Base-by-base conservation (phyloP, 2,888 invertebrate species). In the Mythimna albipuncta region DNA sequence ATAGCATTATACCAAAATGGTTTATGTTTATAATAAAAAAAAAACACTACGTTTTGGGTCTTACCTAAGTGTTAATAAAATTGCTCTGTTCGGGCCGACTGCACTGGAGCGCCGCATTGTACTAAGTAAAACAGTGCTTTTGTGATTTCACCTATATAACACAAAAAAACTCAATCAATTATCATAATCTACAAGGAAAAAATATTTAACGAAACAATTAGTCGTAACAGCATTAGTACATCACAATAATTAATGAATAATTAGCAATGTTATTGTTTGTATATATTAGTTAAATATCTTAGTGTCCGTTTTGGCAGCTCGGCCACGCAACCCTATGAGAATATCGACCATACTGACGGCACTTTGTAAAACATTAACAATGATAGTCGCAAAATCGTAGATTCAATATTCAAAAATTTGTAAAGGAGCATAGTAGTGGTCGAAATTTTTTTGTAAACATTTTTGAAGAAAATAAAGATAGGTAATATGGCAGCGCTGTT, bases 61-160 rank as follows among this genome's bases (percentile, higher is more conserved):
- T 63, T 47, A 63, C 62, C 62, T 47, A 47, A 21, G 16, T 41
- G 21, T 61, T 21, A 61, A 7, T 41, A 61, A 41, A n/a, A 61
- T 6, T 7, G 13, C 13, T 16, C 11, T 41, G 41, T 21, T 61
- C 13, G 13, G 7, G 21, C 4, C 61, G 41, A 41, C 61, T 41
- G 11, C 21, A 16, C 61, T 41, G 4, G 41, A 41, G 61, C 61
- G 21, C 41, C 41, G 7, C 41, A 61, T 61, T 41, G 13, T 41
- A 21, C 41, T 6, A 41, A 61, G 21, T 61, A 41, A 41, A 61
- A 26, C 26, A 26, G 11, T 5, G 11, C 6, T 26, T 26, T 2
- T 26, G 55, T 55, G 55, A 26, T 6, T 41, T 38, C 11, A 6
- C 11, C 2, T 11, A 38, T 38, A 38, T n/a, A 59, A 59, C 1